Evolutionary conservation across 2,113 vertebrate species (phyloP).

Genomic region (Xiphophorus couchianus): DNA sequence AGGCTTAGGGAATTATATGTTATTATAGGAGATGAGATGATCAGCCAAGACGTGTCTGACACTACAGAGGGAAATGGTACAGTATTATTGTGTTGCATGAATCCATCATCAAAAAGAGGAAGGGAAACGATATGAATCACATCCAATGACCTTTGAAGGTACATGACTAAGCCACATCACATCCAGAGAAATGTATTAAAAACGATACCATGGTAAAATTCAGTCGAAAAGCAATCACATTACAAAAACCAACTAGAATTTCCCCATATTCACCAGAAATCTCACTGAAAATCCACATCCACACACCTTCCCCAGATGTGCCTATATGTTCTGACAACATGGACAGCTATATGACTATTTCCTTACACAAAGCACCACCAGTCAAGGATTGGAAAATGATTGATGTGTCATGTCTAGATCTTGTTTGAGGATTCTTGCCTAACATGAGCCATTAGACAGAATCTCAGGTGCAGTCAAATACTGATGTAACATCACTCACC

Average conservation of each 20-base stretch:
- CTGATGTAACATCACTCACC: slow-evolving; percentile 53
- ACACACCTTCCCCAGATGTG: slow-evolving; percentile 13
- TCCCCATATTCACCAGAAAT: slow-evolving; percentile 6
- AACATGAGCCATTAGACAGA: slow-evolving; percentile 62
- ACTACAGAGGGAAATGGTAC: background rate
- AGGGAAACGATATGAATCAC: background rate
- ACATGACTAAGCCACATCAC: background rate
- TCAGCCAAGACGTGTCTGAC: background rate
- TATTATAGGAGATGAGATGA: background rate
- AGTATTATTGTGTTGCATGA: background rate
- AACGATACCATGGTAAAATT: background rate
- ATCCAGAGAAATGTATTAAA: background rate
- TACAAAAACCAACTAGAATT: background rate
- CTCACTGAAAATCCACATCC: slow-evolving; percentile 9
- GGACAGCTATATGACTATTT: slow-evolving; percentile 47
- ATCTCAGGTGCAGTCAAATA: slow-evolving; percentile 65
- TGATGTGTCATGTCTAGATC: slow-evolving; percentile 57
- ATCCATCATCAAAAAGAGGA: background rate
- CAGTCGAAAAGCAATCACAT: background rate
- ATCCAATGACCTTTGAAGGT: background rate
- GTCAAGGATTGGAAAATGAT: slow-evolving; percentile 10
- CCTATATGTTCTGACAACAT: slow-evolving; percentile 37
- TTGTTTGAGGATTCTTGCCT: slow-evolving; percentile 35
- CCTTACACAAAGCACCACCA: slow-evolving; percentile 19
- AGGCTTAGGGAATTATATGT: too few species aligned